A percentile compares a stretch with the other conserved stretches of the same genome.
These are phyloP conservation scores for Oikopleura dioica DNA, from an alignment of 23 tunicate species.

Conservation along the genomic window DNA sequence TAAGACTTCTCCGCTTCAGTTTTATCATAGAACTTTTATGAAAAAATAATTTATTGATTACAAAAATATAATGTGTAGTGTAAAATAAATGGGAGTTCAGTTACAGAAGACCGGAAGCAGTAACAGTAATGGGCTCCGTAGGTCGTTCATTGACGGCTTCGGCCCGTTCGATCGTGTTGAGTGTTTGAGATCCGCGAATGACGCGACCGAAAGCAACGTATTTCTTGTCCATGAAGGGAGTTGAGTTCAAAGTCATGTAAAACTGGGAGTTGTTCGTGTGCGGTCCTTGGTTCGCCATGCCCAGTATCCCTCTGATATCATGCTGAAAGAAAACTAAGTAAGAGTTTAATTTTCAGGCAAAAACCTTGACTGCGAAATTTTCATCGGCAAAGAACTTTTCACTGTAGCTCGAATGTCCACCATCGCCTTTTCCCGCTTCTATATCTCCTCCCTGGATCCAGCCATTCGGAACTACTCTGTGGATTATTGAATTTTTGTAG, in stretches of 20 bases:
- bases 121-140: too few relatives aligned
- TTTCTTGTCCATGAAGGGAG: slow-evolving; percentile 56
- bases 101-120: too few relatives aligned
- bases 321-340: too few relatives aligned
- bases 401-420: slow-evolving; percentile 44
- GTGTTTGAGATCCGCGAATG: too few relatives aligned
- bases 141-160: too few relatives aligned
- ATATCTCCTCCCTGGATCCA: slow-evolving; percentile 84
- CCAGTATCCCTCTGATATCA: slow-evolving; percentile 32
- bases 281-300: slow-evolving; percentile 71
- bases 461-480: slow-evolving; percentile 57
- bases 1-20: too few relatives aligned
- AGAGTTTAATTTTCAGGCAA: too few relatives aligned
- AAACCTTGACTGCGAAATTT: slow-evolving; percentile 44
- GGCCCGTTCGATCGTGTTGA: too few relatives aligned
- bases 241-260: slow-evolving; percentile 51
- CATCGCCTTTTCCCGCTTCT: slow-evolving; percentile 40
- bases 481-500: slow-evolving; percentile 29
- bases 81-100: too few relatives aligned
- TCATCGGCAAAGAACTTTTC: slow-evolving; percentile 64
- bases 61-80: too few relatives aligned
- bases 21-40: too few relatives aligned
- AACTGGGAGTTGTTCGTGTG: slow-evolving; percentile 64
- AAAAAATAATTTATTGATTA: too few relatives aligned
- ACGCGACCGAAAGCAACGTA: slow-evolving; percentile 84